These are phyloP conservation scores for Drosophila rellima DNA, from an alignment of 2,888 invertebrate genomes.

Conservation along the genomic window DNA sequence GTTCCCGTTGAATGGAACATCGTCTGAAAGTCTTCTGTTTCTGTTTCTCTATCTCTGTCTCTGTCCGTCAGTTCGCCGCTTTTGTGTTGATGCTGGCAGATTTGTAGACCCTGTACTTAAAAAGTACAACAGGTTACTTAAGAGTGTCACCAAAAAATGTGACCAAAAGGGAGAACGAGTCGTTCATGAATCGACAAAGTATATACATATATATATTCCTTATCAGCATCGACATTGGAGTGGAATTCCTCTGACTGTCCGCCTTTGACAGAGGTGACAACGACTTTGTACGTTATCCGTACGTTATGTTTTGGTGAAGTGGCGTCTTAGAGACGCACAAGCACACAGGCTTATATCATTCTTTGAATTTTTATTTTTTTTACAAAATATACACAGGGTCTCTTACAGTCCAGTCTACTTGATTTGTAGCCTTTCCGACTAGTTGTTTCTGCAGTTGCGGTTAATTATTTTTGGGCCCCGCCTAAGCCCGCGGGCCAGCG, in stretches of 20 bases:
- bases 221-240: too few species aligned
- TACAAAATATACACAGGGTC: neutral
- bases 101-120: constrained; percentile 16
- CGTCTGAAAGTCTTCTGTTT: constrained; percentile 15
- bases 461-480: constrained; percentile 61
- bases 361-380: neutral
- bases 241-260: too few species aligned
- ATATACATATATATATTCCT: too few species aligned
- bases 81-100: constrained; percentile 41
- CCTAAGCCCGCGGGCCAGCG: constrained; percentile 32
- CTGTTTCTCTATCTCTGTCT: constrained; percentile 2
- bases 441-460: constrained; percentile 58
- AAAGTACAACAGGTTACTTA: too few species aligned
- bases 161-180: neutral
- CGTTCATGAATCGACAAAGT: too few species aligned
- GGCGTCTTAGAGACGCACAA: too few species aligned
- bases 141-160: neutral
- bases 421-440: too few species aligned
- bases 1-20: constrained; percentile 46
- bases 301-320: too few species aligned
- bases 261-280: too few species aligned
- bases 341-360: too few species aligned
- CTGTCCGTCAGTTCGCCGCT: neutral
- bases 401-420: neutral
- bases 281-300: too few species aligned